Base-by-base conservation (phyloP, 2,888 invertebrate species). In the Thymelicus sylvestris region DNA sequence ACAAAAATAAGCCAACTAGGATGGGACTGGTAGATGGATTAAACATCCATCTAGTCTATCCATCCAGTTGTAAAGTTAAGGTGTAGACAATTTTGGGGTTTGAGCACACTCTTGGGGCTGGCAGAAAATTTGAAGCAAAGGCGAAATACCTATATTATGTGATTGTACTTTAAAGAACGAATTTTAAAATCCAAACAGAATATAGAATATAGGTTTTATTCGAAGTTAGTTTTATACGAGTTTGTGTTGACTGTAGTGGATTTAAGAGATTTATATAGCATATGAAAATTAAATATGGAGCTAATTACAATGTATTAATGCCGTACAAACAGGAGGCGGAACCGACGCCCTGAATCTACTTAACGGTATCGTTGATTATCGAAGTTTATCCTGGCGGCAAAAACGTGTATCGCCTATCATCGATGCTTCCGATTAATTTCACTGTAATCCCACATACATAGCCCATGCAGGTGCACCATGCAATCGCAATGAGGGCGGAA, bases 361-460 rank as follows among this genome's bases (percentile, higher is more conserved):
- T 87, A 86, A 85, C 89, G 87, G 86, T 85, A 70, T 41, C 77
- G 72, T 75, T 66, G 76, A 85, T 86, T 86, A 88, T 86, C 85
- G 83, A 77, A 83, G 86, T 86, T 89, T 87, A 89, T 88, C 88
- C 85, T 86, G 85, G 86, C 86, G 83, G 87, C 83, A 82, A 83
- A 82, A 85, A 82, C 84, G 81, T 83, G 85, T 79, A 79, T 80
- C n/a, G 81, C 83, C 84, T 82, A 86, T 88, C 86, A 88, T 85
- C 86, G 83, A 86, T 85, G 85, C 84, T 87, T 85, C 85, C 83
- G 86, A 89, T 90, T 87, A 88, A 90, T 89, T 65, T 70, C 55
- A 65, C 55, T 60, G 48, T 64, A 59, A 59, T 50, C 47, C 57
- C 57, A 48, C 59, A 59, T 48, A 41, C 59, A 64, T 63, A 31